Conservation (phyloP, 37 sponge, comb jelly and placozoan genomes). For the Theonella swinhoei region DNA sequence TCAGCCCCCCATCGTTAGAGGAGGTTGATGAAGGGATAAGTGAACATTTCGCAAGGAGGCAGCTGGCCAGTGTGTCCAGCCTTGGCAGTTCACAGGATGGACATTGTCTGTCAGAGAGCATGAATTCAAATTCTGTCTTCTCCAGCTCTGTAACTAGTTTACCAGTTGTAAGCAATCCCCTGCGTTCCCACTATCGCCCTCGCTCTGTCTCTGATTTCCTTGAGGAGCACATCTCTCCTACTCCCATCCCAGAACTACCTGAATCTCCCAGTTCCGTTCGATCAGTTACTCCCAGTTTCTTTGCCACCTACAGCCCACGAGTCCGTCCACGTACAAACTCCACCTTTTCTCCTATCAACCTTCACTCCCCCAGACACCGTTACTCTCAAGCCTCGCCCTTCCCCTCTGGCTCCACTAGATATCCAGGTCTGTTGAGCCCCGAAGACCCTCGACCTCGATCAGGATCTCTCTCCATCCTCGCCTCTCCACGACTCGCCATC, state of each 20-base stretch:
- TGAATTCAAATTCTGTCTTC: not conserved
- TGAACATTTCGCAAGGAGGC: not conserved
- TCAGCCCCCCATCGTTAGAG: not conserved
- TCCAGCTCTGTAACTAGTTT: not conserved
- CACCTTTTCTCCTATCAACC: not conserved
- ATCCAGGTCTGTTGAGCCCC: not conserved
- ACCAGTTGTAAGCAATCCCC: not conserved
- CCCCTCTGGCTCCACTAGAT: not conserved
- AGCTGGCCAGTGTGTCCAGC: not conserved
- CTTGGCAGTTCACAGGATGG: not conserved
- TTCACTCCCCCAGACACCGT: not conserved
- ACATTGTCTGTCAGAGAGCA: not conserved
- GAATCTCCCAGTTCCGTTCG: not conserved
- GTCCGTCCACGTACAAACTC: not conserved
- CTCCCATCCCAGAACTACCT: constrained; percentile 17
- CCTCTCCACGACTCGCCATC: not conserved
- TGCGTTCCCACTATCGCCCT: not conserved
- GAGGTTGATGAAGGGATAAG: not conserved
- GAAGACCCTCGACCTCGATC: not conserved
- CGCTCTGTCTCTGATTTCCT: not conserved
- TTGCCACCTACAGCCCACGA: not conserved
- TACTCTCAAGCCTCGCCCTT: not conserved
- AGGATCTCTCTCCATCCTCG: not conserved
- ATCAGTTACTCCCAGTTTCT: not conserved
- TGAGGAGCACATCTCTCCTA: not conserved